Evolutionary conservation across 2,888 invertebrate species (phyloP).

Genomic region (Iphiclides podalirius): DNA sequence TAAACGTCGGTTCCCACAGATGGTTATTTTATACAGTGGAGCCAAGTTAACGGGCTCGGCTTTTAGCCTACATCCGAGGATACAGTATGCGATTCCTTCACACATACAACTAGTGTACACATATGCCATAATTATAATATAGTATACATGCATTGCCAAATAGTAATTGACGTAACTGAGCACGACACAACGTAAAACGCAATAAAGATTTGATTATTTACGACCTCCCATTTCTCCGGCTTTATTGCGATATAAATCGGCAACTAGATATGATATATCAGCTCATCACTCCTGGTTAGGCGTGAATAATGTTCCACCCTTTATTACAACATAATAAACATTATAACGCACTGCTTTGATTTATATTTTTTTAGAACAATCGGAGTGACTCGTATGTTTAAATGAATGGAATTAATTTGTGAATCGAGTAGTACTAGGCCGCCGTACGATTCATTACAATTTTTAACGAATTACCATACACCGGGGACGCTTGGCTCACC

Average conservation of each 20-base stretch:
- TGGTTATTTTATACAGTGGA: constrained; percentile 78
- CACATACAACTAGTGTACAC: no score
- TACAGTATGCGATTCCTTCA: no score
- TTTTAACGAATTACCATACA: constrained; percentile 39
- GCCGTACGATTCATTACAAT: neutral
- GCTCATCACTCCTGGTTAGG: constrained; percentile 74
- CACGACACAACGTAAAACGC: no score
- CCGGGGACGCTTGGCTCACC: constrained; percentile 64
- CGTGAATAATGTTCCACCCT: constrained; percentile 61
- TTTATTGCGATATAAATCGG: constrained; percentile 76
- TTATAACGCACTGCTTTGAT: constrained; percentile 36
- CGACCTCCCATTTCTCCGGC: constrained; percentile 56
- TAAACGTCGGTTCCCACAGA: constrained; percentile 70
- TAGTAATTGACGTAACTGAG: no score
- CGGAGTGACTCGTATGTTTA: constrained; percentile 21
- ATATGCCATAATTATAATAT: no score
- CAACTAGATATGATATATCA: constrained; percentile 75
- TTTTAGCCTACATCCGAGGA: constrained; percentile 37
- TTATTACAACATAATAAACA: constrained; percentile 65
- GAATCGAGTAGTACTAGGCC: constrained; percentile 25
- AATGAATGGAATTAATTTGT: constrained; percentile 31
- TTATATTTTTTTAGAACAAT: constrained; percentile 12
- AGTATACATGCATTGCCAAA: no score
- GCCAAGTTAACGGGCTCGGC: constrained; percentile 63
- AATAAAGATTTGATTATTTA: constrained; percentile 70